Percentiles rank a stretch among this genome's conserved stretches.
Conservation (phyloP, 2,797 vertebrate genomes). For the Cyprinella venusta region DNA sequence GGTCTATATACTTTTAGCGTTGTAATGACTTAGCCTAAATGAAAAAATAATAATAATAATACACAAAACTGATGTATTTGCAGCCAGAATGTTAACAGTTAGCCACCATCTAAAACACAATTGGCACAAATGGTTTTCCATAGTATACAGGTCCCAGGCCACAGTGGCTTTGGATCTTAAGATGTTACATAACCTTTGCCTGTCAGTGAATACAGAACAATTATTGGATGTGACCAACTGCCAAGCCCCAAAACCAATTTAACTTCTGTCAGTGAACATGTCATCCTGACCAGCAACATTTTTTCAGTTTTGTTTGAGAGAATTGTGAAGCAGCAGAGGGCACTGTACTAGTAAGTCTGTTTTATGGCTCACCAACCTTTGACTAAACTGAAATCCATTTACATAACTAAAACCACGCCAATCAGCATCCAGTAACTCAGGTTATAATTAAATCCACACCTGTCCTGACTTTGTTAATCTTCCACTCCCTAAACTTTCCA, state of each 20-base stretch:
- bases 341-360: not conserved
- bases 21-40: no score
- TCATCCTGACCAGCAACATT: not conserved
- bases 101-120: not conserved
- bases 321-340: conserved; percentile 3
- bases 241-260: conserved; percentile 42
- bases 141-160: not conserved
- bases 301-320: not conserved
- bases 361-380: not conserved
- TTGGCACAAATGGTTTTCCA: conserved; percentile 3
- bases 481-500: not conserved
- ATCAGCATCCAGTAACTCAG: not conserved
- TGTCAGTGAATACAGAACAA: conserved; percentile 5
- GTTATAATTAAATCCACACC: conserved; percentile 24
- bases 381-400: not conserved
- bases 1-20: not conserved
- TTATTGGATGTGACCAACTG: conserved; percentile 17
- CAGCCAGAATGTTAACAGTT: not conserved
- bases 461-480: not conserved
- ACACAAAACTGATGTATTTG: not conserved
- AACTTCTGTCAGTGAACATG: conserved; percentile 32
- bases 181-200: not conserved
- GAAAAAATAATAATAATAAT: no score
- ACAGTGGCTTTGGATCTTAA: not conserved
- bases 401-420: not conserved